Base-by-base conservation (phyloP, 2,888 invertebrate genomes). In the Microplitis deprimator region DNA sequence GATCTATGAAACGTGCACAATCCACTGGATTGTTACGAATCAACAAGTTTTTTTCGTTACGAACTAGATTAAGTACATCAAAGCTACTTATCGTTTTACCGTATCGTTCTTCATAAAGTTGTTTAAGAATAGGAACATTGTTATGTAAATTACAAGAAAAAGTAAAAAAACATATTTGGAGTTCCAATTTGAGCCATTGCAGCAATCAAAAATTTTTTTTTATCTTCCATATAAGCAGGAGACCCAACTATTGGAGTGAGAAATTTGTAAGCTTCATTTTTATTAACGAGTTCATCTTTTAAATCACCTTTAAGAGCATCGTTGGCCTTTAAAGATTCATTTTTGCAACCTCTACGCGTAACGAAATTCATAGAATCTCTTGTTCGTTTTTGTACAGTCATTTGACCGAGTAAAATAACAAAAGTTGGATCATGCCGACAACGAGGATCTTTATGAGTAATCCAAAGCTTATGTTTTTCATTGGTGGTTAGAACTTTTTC, bases 1-100 rank as follows among this genome's bases (percentile, higher is more conserved):
- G 38, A 20, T 62, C 8, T 40, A 65, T 38, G 20, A 64, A 73
- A 4, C 73, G 73, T 62, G 40, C 73, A 7, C 62, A 29, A 10
- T 29, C 5, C n/a, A 71, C 71, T 39, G 61, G 71, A 71, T 71
- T 61, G 29, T 71, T 59, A 10, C 71, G 41, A 8, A 71, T 59
- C 60, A 71, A 61, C 8, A 17, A 10, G n/a, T 10, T 29, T 59
- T 71, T 60, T 29, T 13, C 13, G 20, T 61, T 59, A 7, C 60
- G 16, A 1, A 61, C 61, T 5, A 71, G 71, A 60, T 67, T 10
- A 6, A 67, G 6, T 6, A n/a, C 67, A 38, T 67, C 67, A 67
- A 1, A 29, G 6, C 17, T 67, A 29, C 67, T 67, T 7, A 67
- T 20, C 1, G 67, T 29, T 67, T 17, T 10, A 7, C 29, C 29